Evolutionary conservation across 2,888 invertebrate species (phyloP).

Genomic region (Scaptomyza caliginosa): DNA sequence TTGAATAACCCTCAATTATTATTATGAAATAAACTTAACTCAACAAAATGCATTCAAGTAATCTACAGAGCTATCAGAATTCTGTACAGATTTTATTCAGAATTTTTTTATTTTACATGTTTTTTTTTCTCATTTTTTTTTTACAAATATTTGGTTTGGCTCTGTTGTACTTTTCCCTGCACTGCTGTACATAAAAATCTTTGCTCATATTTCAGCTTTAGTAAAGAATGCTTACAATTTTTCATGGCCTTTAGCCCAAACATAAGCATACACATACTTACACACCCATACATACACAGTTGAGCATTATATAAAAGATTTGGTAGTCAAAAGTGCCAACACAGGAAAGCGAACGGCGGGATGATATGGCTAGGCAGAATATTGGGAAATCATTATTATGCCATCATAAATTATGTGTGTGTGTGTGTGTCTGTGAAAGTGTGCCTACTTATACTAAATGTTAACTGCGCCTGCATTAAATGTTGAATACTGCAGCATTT

Average conservation of each 20-base stretch:
- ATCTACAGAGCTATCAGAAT: neutral
- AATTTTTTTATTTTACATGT: neutral
- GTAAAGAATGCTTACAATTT: neutral
- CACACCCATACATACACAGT: neutral
- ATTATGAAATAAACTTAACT: too few species aligned
- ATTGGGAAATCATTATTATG: slow-evolving; percentile 9
- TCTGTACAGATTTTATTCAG: neutral
- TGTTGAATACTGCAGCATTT: slow-evolving; percentile 14
- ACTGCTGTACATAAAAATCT: neutral
- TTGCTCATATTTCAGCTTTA: slow-evolving; percentile 1
- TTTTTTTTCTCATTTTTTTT: slow-evolving; percentile 4
- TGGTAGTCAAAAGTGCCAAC: slow-evolving; percentile 6
- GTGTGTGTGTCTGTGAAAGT: slow-evolving; percentile 20
- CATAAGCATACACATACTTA: neutral
- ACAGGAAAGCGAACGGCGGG: neutral
- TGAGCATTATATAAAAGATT: slow-evolving; percentile 4
- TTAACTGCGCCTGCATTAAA: slow-evolving; percentile 9
- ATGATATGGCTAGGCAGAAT: neutral
- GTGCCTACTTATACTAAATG: slow-evolving; percentile 24
- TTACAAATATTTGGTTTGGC: neutral
- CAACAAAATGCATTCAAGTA: too few species aligned
- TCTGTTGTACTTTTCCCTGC: neutral
- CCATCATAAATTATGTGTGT: slow-evolving; percentile 37
- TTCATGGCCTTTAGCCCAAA: neutral
- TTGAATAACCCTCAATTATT: too few species aligned